phyloP scores from a whole-genome alignment of 2,888 invertebrate species.

The Andrena haemorrhoa region DNA sequence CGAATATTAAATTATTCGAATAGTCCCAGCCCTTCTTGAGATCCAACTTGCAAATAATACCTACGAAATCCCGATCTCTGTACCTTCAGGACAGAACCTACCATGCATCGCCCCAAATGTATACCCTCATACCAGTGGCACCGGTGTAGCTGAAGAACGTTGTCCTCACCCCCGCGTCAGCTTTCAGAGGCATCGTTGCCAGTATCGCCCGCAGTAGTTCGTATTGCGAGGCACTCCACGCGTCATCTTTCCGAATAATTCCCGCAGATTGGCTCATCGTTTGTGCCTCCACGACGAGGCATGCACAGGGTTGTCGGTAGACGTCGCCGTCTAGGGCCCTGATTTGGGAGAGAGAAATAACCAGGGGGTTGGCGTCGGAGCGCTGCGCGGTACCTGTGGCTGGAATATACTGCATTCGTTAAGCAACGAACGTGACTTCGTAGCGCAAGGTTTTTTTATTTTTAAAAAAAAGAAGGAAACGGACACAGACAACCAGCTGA shows the following conservation, averaged over 20 bases:
- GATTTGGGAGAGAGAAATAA: constrained; percentile 66
- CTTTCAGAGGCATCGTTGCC: background rate
- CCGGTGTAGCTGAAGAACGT: background rate
- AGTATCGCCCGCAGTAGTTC: background rate
- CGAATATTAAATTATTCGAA: too few species aligned
- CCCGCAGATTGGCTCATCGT: constrained; percentile 75
- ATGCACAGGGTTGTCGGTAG: background rate
- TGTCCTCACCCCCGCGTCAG: background rate
- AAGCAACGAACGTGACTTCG: constrained; percentile 76
- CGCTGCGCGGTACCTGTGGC: constrained; percentile 1
- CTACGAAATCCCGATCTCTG: too few species aligned
- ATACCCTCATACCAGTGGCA: background rate
- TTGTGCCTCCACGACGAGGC: constrained; percentile 34
- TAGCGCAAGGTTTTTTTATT: constrained; percentile 38
- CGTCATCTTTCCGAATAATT: constrained; percentile 66
- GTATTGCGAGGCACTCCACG: constrained; percentile 67
- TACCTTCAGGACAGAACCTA: too few species aligned
- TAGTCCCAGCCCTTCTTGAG: too few species aligned
- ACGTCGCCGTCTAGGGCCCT: constrained; percentile 39
- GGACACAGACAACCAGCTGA: constrained; percentile 9
- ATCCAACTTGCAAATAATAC: too few species aligned
- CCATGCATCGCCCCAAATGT: too few species aligned
- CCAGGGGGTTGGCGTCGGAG: constrained; percentile 26
- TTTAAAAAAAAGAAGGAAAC: constrained; percentile 50
- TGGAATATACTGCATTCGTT: constrained; percentile 70